A percentile compares a stretch with the other conserved stretches of the same genome.
Conservation (phyloP, 2,797 vertebrate species). For the Myripristis murdjan region DNA sequence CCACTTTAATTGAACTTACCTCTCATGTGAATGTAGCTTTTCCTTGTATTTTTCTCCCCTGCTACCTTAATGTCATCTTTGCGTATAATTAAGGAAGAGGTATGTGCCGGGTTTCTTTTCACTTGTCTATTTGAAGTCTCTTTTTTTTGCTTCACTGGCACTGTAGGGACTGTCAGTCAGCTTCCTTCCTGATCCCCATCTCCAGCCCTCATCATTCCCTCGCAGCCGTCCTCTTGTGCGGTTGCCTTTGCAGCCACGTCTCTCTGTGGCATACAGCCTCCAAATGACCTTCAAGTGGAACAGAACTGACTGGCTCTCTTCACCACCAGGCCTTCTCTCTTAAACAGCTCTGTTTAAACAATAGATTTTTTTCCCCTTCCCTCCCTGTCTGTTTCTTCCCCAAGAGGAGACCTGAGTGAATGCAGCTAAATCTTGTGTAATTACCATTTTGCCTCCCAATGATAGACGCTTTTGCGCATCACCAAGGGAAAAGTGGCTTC, state of each 20-base stretch:
- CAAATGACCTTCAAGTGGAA: constrained; percentile 78
- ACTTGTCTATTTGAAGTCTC: not conserved
- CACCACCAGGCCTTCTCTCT: constrained; percentile 49
- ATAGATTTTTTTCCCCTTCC: constrained; percentile 31
- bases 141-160: constrained; percentile 27
- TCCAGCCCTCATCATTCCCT: constrained; percentile 32
- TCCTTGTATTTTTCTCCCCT: not conserved
- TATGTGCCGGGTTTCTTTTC: not conserved
- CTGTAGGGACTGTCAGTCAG: constrained; percentile 48
- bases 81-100: constrained; percentile 4
- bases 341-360: constrained; percentile 63
- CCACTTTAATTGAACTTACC: constrained; percentile 3
- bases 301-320: constrained; percentile 48
- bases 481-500: constrained; percentile 60
- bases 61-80: constrained; percentile 1
- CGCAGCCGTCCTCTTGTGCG: constrained; percentile 29
- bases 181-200: constrained; percentile 33
- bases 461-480: constrained; percentile 66
- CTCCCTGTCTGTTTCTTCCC: constrained; percentile 40
- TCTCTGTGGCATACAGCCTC: constrained; percentile 65
- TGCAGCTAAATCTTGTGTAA: constrained; percentile 72
- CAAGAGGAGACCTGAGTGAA: constrained; percentile 62
- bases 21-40: not conserved
- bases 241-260: constrained; percentile 54
- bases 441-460: constrained; percentile 72